Evolutionary conservation across 2,797 vertebrate genomes (phyloP).

Genomic region (Crenichthys baileyi): DNA sequence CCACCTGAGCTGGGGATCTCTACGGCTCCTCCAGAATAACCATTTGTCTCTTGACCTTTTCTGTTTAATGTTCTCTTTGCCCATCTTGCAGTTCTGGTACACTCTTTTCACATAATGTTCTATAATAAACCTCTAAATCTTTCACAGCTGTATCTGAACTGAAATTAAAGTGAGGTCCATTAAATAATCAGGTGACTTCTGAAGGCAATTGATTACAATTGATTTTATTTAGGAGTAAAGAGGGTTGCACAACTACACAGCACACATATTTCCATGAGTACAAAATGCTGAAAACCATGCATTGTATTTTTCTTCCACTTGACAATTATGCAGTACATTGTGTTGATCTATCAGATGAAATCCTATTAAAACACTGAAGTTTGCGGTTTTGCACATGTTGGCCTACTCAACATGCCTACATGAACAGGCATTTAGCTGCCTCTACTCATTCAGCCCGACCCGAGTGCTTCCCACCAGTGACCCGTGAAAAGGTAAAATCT

Average conservation of each 20-base stretch:
- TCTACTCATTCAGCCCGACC: conserved; percentile 63
- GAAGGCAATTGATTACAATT: neutral
- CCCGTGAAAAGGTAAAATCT: conserved; percentile 82
- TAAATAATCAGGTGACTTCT: neutral
- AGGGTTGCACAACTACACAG: neutral
- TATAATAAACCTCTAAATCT: neutral
- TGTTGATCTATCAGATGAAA: neutral
- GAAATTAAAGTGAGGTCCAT: neutral
- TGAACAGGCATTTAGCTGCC: conserved; percentile 42
- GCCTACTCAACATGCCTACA: neutral
- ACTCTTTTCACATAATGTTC: neutral
- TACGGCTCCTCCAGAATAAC: neutral
- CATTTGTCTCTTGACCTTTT: neutral
- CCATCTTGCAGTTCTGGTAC: neutral
- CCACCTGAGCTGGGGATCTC: neutral
- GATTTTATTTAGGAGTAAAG: neutral
- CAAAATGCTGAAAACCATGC: neutral
- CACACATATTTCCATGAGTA: neutral
- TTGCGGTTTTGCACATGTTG: neutral
- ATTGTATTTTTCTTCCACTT: neutral
- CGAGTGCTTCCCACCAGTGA: conserved; percentile 78
- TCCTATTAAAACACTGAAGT: neutral
- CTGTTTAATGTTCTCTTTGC: neutral
- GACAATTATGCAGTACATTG: neutral
- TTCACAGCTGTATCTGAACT: neutral